Evolutionary conservation across 2,797 vertebrate genomes (phyloP).

Genomic region (Oryzias sinensis): DNA sequence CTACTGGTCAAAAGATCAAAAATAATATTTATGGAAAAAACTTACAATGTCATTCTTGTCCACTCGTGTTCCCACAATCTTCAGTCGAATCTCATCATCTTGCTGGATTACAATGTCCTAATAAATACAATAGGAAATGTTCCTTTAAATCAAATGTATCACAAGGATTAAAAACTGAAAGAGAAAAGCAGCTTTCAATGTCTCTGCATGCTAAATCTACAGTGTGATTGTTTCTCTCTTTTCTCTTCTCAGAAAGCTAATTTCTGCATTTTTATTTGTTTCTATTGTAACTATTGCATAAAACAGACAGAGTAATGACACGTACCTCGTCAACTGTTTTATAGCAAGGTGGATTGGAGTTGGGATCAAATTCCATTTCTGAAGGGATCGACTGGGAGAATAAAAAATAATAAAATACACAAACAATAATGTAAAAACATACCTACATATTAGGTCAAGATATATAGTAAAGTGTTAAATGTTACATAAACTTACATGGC

Average conservation of each 20-base stretch:
- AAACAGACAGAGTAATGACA: background rate
- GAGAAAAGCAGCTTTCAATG: background rate
- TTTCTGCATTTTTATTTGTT: no score
- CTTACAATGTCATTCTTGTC: conserved; percentile 96
- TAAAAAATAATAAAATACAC: conserved; percentile 1
- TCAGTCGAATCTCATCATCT: conserved; percentile 91
- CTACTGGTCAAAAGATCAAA: background rate
- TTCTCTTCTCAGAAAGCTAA: no score
- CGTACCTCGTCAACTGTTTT: conserved; percentile 92
- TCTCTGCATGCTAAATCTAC: background rate
- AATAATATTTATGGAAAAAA: conserved; percentile 14
- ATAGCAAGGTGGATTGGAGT: conserved; percentile 94
- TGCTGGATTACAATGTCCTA: conserved; percentile 95
- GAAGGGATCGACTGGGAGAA: conserved; percentile 89
- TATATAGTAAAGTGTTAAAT: background rate
- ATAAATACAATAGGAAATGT: conserved; percentile 12
- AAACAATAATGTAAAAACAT: background rate
- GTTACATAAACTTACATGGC: conserved; percentile 82
- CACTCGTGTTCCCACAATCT: conserved; percentile 92
- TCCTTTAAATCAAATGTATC: background rate
- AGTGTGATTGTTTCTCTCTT: no score
- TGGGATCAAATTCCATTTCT: conserved; percentile 96
- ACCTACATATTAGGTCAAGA: background rate
- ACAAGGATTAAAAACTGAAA: background rate
- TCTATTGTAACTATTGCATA: no score